Percentiles rank a stretch among this genome's conserved stretches.
Evolutionary conservation across 2,888 invertebrate genomes (phyloP).

Genomic region (Volucella inflata): DNA sequence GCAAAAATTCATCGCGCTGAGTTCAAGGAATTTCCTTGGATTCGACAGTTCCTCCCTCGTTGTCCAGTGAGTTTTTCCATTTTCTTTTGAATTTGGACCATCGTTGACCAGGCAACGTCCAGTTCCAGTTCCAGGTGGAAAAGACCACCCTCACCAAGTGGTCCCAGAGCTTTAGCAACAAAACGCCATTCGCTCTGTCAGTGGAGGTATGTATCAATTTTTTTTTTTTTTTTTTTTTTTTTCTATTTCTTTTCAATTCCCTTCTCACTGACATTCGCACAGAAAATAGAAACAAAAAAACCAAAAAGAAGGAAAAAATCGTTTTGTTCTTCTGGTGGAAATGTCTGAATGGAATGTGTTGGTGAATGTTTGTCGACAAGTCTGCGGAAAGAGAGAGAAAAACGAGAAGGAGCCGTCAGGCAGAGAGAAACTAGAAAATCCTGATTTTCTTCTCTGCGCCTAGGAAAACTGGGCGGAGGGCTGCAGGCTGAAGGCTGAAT

Average conservation of each 20-base stretch:
- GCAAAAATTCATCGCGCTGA: constrained; percentile 28
- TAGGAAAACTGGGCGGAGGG: neutral
- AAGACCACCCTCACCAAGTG: too few relatives aligned
- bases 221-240: neutral
- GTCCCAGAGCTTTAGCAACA: too few relatives aligned
- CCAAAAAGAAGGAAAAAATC: neutral
- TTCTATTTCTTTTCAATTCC: constrained; percentile 28
- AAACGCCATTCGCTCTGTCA: neutral
- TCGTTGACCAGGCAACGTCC: too few relatives aligned
- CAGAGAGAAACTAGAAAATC: constrained; percentile 70
- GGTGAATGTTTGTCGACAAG: constrained; percentile 58
- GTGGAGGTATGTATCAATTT: constrained; percentile 32
- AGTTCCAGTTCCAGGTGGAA: neutral
- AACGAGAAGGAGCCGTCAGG: constrained; percentile 3
- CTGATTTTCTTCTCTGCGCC: constrained; percentile 54
- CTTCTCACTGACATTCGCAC: constrained; percentile 57
- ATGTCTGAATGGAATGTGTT: constrained; percentile 71
- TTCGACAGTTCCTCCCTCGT: neutral
- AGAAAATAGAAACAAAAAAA: constrained; percentile 8
- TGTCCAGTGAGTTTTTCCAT: constrained; percentile 3
- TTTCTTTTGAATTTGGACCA: constrained; percentile 1
- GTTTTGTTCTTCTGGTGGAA: constrained; percentile 49
- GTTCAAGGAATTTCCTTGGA: constrained; percentile 50
- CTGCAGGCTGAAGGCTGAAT: neutral
- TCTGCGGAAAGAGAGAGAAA: constrained; percentile 25